Evolutionary conservation across 2,888 invertebrate species (phyloP).

Genomic region (Lepidochrysops patricia): DNA sequence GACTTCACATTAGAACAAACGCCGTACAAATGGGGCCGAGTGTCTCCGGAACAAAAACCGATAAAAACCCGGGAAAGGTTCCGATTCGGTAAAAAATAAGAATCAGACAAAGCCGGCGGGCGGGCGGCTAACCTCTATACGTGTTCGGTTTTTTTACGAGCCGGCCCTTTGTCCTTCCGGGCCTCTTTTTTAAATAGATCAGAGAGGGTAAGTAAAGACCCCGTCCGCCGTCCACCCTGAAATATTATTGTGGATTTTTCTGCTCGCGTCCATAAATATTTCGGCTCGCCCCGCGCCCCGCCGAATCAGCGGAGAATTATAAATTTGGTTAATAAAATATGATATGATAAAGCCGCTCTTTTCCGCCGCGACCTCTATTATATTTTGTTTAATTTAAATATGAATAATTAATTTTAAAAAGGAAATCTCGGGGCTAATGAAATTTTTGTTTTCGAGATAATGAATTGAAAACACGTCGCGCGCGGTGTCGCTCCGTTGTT

Average conservation of each 20-base stretch:
- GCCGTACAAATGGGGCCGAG: slow-evolving; percentile 47
- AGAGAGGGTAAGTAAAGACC: slow-evolving; percentile 68
- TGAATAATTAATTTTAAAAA: slow-evolving; percentile 74
- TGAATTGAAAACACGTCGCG: slow-evolving; percentile 71
- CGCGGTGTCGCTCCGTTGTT: slow-evolving; percentile 54
- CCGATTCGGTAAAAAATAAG: slow-evolving; percentile 74
- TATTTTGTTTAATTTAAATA: slow-evolving; percentile 75
- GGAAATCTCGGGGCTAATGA: slow-evolving; percentile 71
- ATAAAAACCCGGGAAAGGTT: slow-evolving; percentile 69
- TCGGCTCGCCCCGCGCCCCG: slow-evolving; percentile 39
- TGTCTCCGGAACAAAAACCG: slow-evolving; percentile 74
- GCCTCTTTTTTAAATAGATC: slow-evolving; percentile 74
- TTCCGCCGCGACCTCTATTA: slow-evolving; percentile 63
- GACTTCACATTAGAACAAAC: slow-evolving; percentile 67
- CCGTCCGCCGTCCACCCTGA: slow-evolving; percentile 64
- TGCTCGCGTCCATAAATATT: slow-evolving; percentile 73
- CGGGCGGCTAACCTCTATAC: slow-evolving; percentile 62
- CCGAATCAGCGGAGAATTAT: slow-evolving; percentile 71
- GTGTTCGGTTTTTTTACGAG: slow-evolving; percentile 71
- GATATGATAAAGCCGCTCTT: slow-evolving; percentile 70
- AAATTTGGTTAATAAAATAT: slow-evolving; percentile 74
- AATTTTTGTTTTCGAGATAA: slow-evolving; percentile 74
- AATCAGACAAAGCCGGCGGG: slow-evolving; percentile 67
- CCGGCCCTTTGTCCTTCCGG: slow-evolving; percentile 71
- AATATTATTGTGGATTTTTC: slow-evolving; percentile 75